Conservation (phyloP, 1,140 invertebrate species). For the fruit fly (Drosophila melanogaster) region Release_6_plus_ISO1_MT NT_037436.4:7052501-7053000, state of each 20-base stretch:
- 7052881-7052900: conserved; percentile 68
- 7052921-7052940: conserved; percentile 69
- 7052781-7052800: conserved; percentile 21
- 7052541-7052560: no score
- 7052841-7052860: conserved; percentile 6
- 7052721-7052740: conserved; percentile 76
- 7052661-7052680: not conserved
- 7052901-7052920: conserved; percentile 48
- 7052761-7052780: conserved; percentile 54
- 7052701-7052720: conserved; percentile 67
- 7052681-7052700: conserved; percentile 40
- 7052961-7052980: conserved; percentile 8
- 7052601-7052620: conserved; percentile 69
- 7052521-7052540: conserved; percentile 4
- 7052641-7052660: conserved; percentile 47
- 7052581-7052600: conserved; percentile 31
- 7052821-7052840: conserved; percentile 47
- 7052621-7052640: conserved; percentile 67
- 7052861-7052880: conserved; percentile 26
- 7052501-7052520: conserved; percentile 66
- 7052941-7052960: conserved; percentile 39
- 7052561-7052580: not conserved
- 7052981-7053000: conserved; percentile 22
- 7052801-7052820: conserved; percentile 56
- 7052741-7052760: conserved; percentile 77